Percentiles rank a stretch among this genome's conserved stretches.
These are phyloP conservation scores for Entelurus aequoreus DNA, from an alignment of 2,113 vertebrate genomes.

Conservation along the genomic window DNA sequence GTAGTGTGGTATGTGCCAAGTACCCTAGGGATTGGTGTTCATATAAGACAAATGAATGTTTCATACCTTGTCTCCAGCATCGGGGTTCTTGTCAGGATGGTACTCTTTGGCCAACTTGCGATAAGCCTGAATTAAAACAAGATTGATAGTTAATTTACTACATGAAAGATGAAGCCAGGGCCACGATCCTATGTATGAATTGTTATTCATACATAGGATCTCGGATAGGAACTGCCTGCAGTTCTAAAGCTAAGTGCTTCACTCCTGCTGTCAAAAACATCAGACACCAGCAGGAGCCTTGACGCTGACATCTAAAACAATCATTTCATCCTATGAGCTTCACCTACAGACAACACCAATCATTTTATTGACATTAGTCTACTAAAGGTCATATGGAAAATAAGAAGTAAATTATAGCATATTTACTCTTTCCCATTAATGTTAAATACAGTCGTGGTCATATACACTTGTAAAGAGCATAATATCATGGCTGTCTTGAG, in stretches of 20 bases:
- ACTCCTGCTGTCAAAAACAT: slow-evolving; percentile 49
- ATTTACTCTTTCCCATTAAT: neutral
- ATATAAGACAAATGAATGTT: neutral
- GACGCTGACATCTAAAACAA: slow-evolving; percentile 21
- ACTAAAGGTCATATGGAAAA: neutral
- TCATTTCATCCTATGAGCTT: neutral
- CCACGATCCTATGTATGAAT: too few relatives aligned
- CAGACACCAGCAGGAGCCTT: slow-evolving; percentile 17
- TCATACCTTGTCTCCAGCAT: slow-evolving; percentile 96
- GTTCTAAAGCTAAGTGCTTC: neutral
- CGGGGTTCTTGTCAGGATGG: slow-evolving; percentile 98
- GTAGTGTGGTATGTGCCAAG: neutral
- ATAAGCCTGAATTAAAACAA: slow-evolving; percentile 80
- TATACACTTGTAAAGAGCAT: too few relatives aligned
- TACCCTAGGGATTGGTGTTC: neutral
- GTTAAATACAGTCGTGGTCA: too few relatives aligned
- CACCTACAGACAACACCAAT: neutral
- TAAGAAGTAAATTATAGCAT: neutral
- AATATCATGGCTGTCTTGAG: too few relatives aligned
- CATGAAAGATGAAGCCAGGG: too few relatives aligned
- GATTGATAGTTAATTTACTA: neutral
- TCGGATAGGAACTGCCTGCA: too few relatives aligned
- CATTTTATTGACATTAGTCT: neutral
- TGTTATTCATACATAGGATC: too few relatives aligned
- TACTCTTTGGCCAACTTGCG: slow-evolving; percentile 97